phyloP scores from a whole-genome alignment of 2,113 vertebrate genomes.

The Oreocharis arfaki region DNA sequence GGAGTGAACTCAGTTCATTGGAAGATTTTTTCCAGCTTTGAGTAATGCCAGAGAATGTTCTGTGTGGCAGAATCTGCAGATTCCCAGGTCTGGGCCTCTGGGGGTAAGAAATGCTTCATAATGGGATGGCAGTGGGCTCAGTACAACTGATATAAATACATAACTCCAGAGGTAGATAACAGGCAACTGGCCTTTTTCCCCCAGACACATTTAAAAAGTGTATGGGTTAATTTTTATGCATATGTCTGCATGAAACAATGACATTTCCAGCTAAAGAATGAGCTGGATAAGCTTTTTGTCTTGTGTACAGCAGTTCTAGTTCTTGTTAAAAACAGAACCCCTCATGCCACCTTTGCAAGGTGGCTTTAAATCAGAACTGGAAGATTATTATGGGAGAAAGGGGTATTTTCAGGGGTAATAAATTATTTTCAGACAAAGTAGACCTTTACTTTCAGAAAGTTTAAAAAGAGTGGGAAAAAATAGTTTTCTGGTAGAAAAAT shows the following conservation, averaged over 20 bases:
- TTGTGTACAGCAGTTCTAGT: background rate
- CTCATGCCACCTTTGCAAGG: background rate
- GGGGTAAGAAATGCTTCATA: background rate
- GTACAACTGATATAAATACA: background rate
- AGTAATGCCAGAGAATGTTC: background rate
- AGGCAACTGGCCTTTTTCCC: background rate
- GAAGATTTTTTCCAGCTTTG: background rate
- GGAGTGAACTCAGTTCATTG: background rate
- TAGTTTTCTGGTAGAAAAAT: background rate
- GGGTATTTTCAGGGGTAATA: background rate
- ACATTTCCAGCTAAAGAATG: background rate
- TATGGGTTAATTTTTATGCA: background rate
- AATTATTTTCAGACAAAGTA: background rate
- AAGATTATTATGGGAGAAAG: background rate
- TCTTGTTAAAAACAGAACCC: background rate
- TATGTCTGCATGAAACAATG: background rate
- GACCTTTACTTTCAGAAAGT: background rate
- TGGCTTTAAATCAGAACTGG: background rate
- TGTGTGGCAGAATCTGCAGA: background rate
- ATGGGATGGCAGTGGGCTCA: background rate
- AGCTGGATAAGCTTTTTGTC: background rate
- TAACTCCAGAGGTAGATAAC: background rate
- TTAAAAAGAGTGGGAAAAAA: accelerated
- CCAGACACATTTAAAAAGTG: background rate
- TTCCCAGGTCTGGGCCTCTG: background rate